These are phyloP conservation scores for Mechanitis messenoides DNA, from an alignment of 2,888 invertebrate species.

Conservation along the genomic window DNA sequence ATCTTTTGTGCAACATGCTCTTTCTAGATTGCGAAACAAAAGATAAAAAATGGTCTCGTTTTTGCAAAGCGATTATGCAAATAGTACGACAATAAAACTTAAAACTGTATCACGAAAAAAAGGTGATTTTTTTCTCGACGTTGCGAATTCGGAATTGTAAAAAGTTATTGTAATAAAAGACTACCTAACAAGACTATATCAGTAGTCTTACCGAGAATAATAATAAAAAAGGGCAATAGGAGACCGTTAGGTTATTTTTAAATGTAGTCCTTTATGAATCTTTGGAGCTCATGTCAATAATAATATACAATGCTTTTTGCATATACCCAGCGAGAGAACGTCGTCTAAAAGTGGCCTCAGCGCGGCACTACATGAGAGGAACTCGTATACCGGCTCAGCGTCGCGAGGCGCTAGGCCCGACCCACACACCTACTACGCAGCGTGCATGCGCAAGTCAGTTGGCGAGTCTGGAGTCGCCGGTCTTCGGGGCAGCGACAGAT, in stretches of 20 bases:
- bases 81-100: conserved; percentile 65
- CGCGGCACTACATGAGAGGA: conserved; percentile 78
- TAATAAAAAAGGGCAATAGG: conserved; percentile 40
- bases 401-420: conserved; percentile 42
- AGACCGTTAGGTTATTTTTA: conserved; percentile 39
- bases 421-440: conserved; percentile 62
- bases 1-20: conserved; percentile 61
- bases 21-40: conserved; percentile 61
- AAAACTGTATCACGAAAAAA: conserved; percentile 66
- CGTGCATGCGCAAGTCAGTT: conserved; percentile 70
- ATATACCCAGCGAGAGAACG: conserved; percentile 29
- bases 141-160: conserved; percentile 58
- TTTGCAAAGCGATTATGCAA: conserved; percentile 73
- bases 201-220: conserved; percentile 54
- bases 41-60: conserved; percentile 59
- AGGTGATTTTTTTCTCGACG: conserved; percentile 52
- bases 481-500: conserved; percentile 83
- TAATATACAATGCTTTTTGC: conserved; percentile 10
- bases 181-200: conserved; percentile 58
- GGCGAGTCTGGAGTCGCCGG: conserved; percentile 71
- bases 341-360: conserved; percentile 32
- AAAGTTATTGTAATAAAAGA: conserved; percentile 49
- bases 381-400: conserved; percentile 84
- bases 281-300: conserved; percentile 13
- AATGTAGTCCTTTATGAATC: conserved; percentile 31